A percentile compares a stretch with the other conserved stretches of the same genome.
phyloP scores from a whole-genome alignment of 2,797 vertebrate species.

The Amphiprion clarkii region DNA sequence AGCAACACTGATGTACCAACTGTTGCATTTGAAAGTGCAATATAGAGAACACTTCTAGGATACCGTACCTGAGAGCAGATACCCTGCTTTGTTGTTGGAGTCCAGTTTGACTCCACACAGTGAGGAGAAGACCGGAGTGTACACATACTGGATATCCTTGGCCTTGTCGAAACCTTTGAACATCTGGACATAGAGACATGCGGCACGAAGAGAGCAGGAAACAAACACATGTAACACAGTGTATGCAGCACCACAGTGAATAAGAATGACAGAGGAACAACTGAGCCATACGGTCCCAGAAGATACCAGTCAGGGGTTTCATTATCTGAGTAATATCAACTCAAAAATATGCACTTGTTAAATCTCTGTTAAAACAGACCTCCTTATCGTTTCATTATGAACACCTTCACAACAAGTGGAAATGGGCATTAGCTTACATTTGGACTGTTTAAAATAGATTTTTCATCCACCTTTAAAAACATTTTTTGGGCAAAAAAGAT shows the following conservation, averaged over 20 bases:
- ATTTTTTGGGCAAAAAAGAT: too few species aligned
- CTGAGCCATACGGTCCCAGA: neutral
- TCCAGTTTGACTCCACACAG: slow-evolving; percentile 93
- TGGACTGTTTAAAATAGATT: neutral
- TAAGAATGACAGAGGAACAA: neutral
- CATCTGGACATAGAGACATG: slow-evolving; percentile 85
- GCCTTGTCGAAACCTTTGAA: slow-evolving; percentile 95
- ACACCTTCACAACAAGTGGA: neutral
- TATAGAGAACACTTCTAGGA: neutral
- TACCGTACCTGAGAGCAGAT: slow-evolving; percentile 93
- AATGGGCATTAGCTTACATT: neutral
- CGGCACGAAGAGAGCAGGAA: neutral
- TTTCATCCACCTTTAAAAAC: neutral
- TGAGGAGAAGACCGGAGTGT: slow-evolving; percentile 92
- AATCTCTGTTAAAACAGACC: neutral
- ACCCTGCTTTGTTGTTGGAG: slow-evolving; percentile 92
- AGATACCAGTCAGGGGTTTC: neutral
- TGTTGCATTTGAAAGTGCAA: too few species aligned
- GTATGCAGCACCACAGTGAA: neutral
- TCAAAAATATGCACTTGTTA: neutral
- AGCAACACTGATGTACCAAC: neutral
- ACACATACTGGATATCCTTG: slow-evolving; percentile 92
- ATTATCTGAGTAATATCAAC: neutral
- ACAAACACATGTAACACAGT: too few species aligned
- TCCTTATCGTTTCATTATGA: neutral